Evolutionary conservation across 2,888 invertebrate genomes (phyloP), one percentile per base, ranked within the genome.

Genomic region (Catocala nupta): DNA sequence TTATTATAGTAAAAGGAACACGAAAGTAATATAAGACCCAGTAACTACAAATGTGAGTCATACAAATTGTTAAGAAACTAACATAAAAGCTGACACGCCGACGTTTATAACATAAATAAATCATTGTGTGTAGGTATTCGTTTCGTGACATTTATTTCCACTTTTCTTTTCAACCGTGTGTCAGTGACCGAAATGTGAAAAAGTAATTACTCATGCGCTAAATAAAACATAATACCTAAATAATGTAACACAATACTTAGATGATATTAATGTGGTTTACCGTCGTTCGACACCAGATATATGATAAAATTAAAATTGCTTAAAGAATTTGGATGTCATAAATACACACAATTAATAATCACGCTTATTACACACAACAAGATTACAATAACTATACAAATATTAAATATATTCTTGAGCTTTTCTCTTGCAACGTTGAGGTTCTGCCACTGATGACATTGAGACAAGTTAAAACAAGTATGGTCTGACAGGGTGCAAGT

Each of bases 401-500:
- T 25, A 25, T 25, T 3, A 25, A 25, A 25, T 25, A 25, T 47
- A 6, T 42, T 68, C 39, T 67, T 58, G 11, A 49, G 62, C 47
- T 75, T 75, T 66, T 57, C 49, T 45, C 36, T 64, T 60, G 47
- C 12, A 16, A n/a, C n/a, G n/a, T 55, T 11, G 13, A 39, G 43
- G 16, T 9, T 65, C 52, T 71, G 68, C 60, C 51, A 39, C 0
- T 33, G 90, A 71, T 70, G 91, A 69, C 0, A 34, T 58, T 9
- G 42, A 73, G 85, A 76, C 78, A 77, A 80, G 90, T 94, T 92
- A 79, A 87, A 94, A 94, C 95, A 95, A 95, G 95, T 94, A 95
- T 95, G 95, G 95, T 95, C 95, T 95, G 94, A 95, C 94, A 95
- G 94, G 94, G 94, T 94, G 94, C 94, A 92, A 92, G 88, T 89